These are phyloP conservation scores for Protobothrops mucrosquamatus DNA, from an alignment of 2,113 vertebrate genomes.

Conservation along the genomic window DNA sequence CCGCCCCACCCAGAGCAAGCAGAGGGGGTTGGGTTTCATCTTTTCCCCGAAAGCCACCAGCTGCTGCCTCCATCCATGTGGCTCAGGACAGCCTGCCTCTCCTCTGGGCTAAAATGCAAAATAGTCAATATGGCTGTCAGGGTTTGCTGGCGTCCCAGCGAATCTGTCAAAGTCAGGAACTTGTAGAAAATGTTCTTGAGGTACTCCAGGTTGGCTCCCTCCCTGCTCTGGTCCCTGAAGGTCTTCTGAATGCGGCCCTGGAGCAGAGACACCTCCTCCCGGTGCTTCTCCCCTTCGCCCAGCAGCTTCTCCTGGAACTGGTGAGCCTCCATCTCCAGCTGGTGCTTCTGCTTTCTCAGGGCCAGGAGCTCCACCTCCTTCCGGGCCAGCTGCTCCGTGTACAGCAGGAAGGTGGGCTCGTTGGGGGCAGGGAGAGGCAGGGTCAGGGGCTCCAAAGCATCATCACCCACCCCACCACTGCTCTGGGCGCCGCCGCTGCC, in stretches of 20 bases:
- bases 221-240: constrained; percentile 78
- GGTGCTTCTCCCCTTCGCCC: constrained; percentile 73
- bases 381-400: constrained; percentile 88
- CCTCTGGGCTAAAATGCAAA: constrained; percentile 92
- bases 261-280: constrained; percentile 70
- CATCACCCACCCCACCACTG: not conserved
- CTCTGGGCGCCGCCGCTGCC: not conserved
- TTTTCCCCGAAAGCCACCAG: constrained; percentile 84
- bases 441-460: constrained; percentile 62
- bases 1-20: not conserved
- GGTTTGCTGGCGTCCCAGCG: constrained; percentile 86
- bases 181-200: constrained; percentile 91
- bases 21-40: constrained; percentile 55
- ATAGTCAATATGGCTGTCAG: constrained; percentile 90
- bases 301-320: constrained; percentile 76
- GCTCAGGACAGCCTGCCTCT: constrained; percentile 75
- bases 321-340: constrained; percentile 78
- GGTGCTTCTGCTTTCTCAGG: constrained; percentile 81
- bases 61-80: constrained; percentile 69
- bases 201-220: constrained; percentile 95
- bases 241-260: constrained; percentile 75
- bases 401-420: constrained; percentile 86
- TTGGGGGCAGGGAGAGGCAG: constrained; percentile 64
- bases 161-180: constrained; percentile 86
- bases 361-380: constrained; percentile 81